Base-by-base conservation (phyloP, 2,113 vertebrate species). In the Antennarius striatus region DNA sequence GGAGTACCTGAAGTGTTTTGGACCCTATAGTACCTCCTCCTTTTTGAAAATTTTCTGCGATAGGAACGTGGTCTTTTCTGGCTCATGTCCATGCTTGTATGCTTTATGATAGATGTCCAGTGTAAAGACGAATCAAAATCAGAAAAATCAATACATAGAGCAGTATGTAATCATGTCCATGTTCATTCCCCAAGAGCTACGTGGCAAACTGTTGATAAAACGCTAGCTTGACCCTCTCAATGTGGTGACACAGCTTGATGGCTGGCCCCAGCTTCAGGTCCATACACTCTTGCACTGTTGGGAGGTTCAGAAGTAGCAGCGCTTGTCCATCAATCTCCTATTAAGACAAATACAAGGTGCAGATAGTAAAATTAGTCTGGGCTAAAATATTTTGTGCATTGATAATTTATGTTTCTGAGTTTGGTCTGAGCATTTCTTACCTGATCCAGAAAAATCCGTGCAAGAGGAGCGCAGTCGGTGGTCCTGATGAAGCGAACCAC, bases 291-390 rank as follows among this genome's bases (percentile, higher is more conserved):
- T 99, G 98, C 75, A 99, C 95, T 0, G 98, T 98, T 8, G 98
- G 96, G 64, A 99, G 95, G 58, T 96, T 99, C 63, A 99, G 94
- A 79, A 99, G 93, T 69, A 99, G 92, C 66, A 99, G 91, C 4
- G 97, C 97, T 84, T 98, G 97, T 66, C 98, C 98, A n/a, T 99
- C 97, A 2, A 99, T 99, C 87, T 99, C 97, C 98, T 99, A 82
- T 53, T 79, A 87, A 77, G 1, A 48, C 64, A 48, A 1, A 43
- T 8, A 14, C 43, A 29, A 69, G 43, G 55, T 36, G 3, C 11
- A 51, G 4, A 47, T 57, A 73, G 7, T 46, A 28, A n/a, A 42
- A 60, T 42, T 30, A 46, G 28, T 17, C 51, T 56, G 47, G 28
- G 5, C 30, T 60, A 2, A 59, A 56, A 17, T 22, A 1, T 3